phyloP scores from a whole-genome alignment of 2,888 invertebrate species.

The Eumerus sabulonum region DNA sequence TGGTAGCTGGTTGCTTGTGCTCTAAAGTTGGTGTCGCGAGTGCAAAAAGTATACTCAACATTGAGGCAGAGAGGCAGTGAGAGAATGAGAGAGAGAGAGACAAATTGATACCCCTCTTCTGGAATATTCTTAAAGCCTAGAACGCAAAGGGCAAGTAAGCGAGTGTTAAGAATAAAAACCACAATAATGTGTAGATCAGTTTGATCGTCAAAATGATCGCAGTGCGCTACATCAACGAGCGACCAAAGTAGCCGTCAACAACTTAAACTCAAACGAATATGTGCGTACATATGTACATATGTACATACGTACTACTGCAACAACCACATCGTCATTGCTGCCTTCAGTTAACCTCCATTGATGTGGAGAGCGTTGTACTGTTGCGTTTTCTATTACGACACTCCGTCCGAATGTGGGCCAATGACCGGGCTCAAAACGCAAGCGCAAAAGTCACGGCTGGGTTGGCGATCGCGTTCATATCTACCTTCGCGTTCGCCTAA shows the following conservation, averaged over 20 bases:
- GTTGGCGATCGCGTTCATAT: background rate
- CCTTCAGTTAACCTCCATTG: constrained; percentile 70
- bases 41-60: too few species aligned
- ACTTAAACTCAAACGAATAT: too few species aligned
- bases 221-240: constrained; percentile 46
- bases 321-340: constrained; percentile 32
- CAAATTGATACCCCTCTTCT: constrained; percentile 20
- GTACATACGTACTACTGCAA: constrained; percentile 16
- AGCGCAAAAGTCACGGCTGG: constrained; percentile 66
- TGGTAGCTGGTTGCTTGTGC: constrained; percentile 4
- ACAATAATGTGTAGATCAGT: constrained; percentile 40
- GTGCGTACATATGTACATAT: too few species aligned
- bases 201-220: constrained; percentile 40
- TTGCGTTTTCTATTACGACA: constrained; percentile 73
- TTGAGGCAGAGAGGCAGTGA: too few species aligned
- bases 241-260: constrained; percentile 45
- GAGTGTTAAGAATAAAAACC: constrained; percentile 6
- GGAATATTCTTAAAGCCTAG: constrained; percentile 17
- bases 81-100: background rate
- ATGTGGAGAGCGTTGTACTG: constrained; percentile 72
- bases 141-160: constrained; percentile 42
- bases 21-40: background rate
- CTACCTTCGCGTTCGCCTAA: constrained; percentile 40
- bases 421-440: constrained; percentile 71
- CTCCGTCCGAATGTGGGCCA: constrained; percentile 72